Conservation (phyloP, 1,140 invertebrate species). For the Physella acuta region DNA sequence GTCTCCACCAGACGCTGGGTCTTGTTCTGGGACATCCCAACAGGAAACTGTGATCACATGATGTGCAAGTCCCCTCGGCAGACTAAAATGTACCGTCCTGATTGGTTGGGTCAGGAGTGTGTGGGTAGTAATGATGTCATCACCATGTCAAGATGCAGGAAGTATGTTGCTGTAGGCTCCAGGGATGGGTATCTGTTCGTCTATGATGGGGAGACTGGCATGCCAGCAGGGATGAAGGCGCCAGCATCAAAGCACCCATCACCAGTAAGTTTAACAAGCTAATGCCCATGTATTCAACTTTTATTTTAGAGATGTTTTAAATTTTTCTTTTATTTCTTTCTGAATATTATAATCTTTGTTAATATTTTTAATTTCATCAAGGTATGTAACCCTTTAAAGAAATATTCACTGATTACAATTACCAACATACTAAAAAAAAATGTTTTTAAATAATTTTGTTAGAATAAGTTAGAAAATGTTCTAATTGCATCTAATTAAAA, state of each 20-base stretch:
- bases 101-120: slow-evolving; percentile 31
- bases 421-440: too few relatives aligned
- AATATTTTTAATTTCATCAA: too few relatives aligned
- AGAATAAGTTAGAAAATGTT: too few relatives aligned
- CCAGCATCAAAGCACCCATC: slow-evolving; percentile 41
- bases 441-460: too few relatives aligned
- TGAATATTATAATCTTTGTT: too few relatives aligned
- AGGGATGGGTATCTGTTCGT: slow-evolving; percentile 49
- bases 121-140: slow-evolving; percentile 33
- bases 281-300: background rate
- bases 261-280: slow-evolving; percentile 32
- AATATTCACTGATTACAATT: too few relatives aligned
- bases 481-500: too few relatives aligned
- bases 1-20: slow-evolving; percentile 36
- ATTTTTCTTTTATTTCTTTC: background rate
- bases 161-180: slow-evolving; percentile 39
- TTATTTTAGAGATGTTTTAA: background rate
- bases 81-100: slow-evolving; percentile 43
- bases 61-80: slow-evolving; percentile 33
- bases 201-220: slow-evolving; percentile 37
- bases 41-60: slow-evolving; percentile 46
- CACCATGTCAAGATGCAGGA: slow-evolving; percentile 24
- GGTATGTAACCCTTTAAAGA: too few relatives aligned
- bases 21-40: slow-evolving; percentile 48
- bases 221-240: slow-evolving; percentile 36